Conservation (phyloP, 2,888 invertebrate genomes). For the Lypha dubia region DNA sequence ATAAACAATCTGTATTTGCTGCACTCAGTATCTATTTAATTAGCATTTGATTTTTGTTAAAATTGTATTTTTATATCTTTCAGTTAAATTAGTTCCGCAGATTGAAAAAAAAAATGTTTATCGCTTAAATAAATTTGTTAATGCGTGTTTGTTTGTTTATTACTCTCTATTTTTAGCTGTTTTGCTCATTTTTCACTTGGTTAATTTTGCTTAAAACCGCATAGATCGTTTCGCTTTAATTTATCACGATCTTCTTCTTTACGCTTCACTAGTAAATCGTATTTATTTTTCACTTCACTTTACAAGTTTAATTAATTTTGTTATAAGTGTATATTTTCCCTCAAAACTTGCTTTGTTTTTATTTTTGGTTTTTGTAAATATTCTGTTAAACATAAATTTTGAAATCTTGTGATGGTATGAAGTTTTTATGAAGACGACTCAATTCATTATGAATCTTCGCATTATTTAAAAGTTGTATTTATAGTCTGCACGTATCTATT, state of each 20-base stretch:
- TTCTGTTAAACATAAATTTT: conserved; percentile 14
- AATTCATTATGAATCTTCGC: conserved; percentile 67
- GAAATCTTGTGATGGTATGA: neutral
- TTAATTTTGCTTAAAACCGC: conserved; percentile 24
- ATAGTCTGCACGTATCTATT: conserved; percentile 63
- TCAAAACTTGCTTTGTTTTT: conserved; percentile 23
- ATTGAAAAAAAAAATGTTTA: conserved; percentile 7
- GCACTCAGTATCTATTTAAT: neutral
- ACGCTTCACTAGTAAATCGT: conserved; percentile 32
- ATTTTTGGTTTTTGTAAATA: no score
- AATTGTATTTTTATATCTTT: conserved; percentile 12
- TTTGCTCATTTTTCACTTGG: conserved; percentile 38
- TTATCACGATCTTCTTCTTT: conserved; percentile 16
- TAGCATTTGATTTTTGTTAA: neutral
- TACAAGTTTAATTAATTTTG: conserved; percentile 19
- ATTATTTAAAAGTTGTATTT: conserved; percentile 65
- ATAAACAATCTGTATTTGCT: neutral
- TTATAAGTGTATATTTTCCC: conserved; percentile 26
- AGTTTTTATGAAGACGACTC: conserved; percentile 67
- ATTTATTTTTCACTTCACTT: conserved; percentile 7
- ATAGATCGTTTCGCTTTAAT: conserved; percentile 31
- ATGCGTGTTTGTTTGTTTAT: conserved; percentile 14
- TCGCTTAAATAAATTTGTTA: neutral
- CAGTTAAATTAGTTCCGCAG: conserved; percentile 38
- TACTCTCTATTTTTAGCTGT: no score